Base-by-base conservation (phyloP, 35 echinoderm and acorn worm genomes). In the Acanthaster planci region DNA sequence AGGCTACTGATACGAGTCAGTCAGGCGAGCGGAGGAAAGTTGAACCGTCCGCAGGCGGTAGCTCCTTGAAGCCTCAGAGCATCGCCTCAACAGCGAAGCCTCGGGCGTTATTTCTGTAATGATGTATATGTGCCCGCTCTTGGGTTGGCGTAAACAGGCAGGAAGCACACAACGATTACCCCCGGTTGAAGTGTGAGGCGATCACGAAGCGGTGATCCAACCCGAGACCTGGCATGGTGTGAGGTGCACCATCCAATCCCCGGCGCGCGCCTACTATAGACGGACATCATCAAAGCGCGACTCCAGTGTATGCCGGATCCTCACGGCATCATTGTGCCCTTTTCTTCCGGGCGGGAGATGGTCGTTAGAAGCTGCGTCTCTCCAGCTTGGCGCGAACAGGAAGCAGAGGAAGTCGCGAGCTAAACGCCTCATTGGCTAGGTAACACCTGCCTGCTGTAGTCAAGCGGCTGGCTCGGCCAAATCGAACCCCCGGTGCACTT, bases 81-180 rank as follows among this genome's bases (percentile, higher is more conserved):
- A 7, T 34, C 64, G 64, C 64, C 34, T 72, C 34, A 72, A 31
- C 64, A 72, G 30, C 64, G 64, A 19, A 6, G 42, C 64, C 64
- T 9, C 2, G 9, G 64, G 64, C 64, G 34, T 34, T 72, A 0
- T 72, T 72, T 27, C 64, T 72, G n/a, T n/a, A 72, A 72, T 72
- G 64, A 72, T 34, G 64, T 72, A 72, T 26, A 29, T 26, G 56
- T n/a, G 64, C 23, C 64, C 64, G 30, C 22, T 21, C 42, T 47
- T 6, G 42, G 42, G 4, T 47, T 12, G 12, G 42, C 12, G 12
- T 12, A 47, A 4, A 12, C 4, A 12, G 42, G 64, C 64, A 72
- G 64, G 64, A 72, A 72, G 9, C 64, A 35, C 64, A 72, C 19
- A 72, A 72, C 64, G 64, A 72, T 72, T 72, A 72, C 64, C 64